Percentiles rank a stretch among this genome's conserved stretches.
Evolutionary conservation across 2,113 vertebrate genomes (phyloP).

Genomic region (Cercopithecus mona): DNA sequence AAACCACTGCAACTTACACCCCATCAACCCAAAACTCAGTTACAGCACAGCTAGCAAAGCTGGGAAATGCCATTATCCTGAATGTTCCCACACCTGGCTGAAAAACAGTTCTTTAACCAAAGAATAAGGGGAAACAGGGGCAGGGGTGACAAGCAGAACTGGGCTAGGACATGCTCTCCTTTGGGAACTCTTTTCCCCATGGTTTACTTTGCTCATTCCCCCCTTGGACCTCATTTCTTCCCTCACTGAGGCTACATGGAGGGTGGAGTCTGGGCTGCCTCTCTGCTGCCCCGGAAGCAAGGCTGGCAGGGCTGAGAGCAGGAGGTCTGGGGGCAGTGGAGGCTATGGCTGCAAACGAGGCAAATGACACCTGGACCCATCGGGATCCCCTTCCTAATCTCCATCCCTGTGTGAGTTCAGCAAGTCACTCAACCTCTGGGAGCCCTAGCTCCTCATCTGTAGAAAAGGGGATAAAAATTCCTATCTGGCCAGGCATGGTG

Average conservation of each 20-base stretch:
- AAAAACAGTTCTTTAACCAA: neutral
- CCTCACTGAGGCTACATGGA: too few relatives aligned
- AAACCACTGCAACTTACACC: neutral
- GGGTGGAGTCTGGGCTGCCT: neutral
- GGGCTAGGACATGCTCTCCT: neutral
- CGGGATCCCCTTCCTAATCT: neutral
- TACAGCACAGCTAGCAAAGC: neutral
- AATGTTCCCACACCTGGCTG: neutral
- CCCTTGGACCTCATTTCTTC: neutral
- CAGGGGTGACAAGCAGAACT: neutral
- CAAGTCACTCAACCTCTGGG: neutral
- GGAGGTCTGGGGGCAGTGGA: neutral
- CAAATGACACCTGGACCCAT: neutral
- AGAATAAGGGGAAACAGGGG: neutral
- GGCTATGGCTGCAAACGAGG: neutral
- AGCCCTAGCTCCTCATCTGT: neutral
- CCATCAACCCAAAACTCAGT: neutral
- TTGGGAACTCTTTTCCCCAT: neutral
- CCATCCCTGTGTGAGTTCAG: neutral
- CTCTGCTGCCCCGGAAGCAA: neutral
- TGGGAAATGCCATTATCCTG: neutral
- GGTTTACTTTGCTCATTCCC: neutral
- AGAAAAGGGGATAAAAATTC: neutral
- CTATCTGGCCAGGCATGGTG: neutral
- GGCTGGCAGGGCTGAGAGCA: neutral